phyloP scores from a whole-genome alignment of 2,113 vertebrate species.

The Poeciliopsis turrubarensis region DNA sequence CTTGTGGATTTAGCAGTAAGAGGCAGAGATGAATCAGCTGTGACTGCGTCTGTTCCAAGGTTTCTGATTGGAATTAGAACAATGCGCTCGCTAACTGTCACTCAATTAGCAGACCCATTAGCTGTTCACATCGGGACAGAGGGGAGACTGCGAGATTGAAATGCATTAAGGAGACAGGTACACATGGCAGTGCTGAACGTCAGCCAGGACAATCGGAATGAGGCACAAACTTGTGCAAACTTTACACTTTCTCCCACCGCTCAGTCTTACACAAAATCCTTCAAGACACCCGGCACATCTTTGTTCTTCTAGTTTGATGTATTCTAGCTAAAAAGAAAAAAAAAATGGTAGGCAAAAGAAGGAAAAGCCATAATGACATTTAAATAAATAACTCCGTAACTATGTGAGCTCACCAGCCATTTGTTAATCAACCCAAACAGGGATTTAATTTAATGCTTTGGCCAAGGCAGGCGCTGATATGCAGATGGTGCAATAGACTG shows the following conservation, averaged over 20 bases:
- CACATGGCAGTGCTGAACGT: constrained; percentile 53
- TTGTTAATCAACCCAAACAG: constrained; percentile 86
- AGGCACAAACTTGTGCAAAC: constrained; percentile 36
- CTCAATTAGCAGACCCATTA: constrained; percentile 76
- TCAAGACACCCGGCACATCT: constrained; percentile 48
- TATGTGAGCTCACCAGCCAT: constrained; percentile 80
- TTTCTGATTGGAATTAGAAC: constrained; percentile 79
- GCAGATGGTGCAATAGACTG: constrained; percentile 83
- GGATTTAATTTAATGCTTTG: constrained; percentile 86
- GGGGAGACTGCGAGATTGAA: constrained; percentile 14
- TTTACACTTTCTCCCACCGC: constrained; percentile 11
- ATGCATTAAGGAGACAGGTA: constrained; percentile 53
- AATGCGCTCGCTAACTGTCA: constrained; percentile 66
- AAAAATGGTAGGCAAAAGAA: constrained; percentile 8
- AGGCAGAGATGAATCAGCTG: constrained; percentile 75
- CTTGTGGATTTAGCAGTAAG: constrained; percentile 68
- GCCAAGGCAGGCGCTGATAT: constrained; percentile 78
- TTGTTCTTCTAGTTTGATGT: constrained; percentile 31
- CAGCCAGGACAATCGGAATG: constrained; percentile 53
- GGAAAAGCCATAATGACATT: constrained; percentile 53
- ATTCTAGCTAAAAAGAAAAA: constrained; percentile 13
- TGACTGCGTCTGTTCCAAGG: constrained; percentile 72
- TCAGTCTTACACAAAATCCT: constrained; percentile 22
- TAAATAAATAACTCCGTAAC: constrained; percentile 72
- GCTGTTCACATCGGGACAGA: constrained; percentile 61